Evolutionary conservation across 1,140 invertebrate species (phyloP), one percentile per base, ranked within the genome.

Genomic region (Trypoxylus dichotomus): DNA sequence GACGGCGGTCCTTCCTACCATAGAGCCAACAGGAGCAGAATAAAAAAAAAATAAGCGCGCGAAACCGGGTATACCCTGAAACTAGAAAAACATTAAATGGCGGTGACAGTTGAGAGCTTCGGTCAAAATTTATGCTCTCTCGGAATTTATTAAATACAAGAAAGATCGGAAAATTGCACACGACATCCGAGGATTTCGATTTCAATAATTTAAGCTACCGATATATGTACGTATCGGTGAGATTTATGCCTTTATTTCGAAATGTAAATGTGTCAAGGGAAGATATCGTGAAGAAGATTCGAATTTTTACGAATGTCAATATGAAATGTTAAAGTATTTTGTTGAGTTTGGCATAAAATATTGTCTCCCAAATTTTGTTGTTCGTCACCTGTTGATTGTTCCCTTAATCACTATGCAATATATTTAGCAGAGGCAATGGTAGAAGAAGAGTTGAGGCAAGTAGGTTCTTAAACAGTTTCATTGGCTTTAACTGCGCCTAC

Each of bases 61-160:
- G 19, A 68, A 68, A 68, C 24, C 60, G 60, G 60, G 21, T 21
- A 68, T 10, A 24, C 60, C 24, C 27, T 15, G 60, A 68, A 68
- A 68, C 60, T 68, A 68, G 25, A 68, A 68, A 68, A 68, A 68
- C 24, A 68, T 68, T 24, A 29, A 68, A 68, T 68, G 60, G 24
- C 60, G 60, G 25, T 68, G 60, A 68, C 60, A 68, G 60, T 68
- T 29, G 60, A 68, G 60, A 29, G 60, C 60, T 25, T 29, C 60
- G 60, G 27, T 68, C 24, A 24, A 24, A 68, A 68, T 68, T 68
- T 68, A 68, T 68, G 24, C 19, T 24, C 60, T 68, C 60, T 68
- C 60, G 60, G 24, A 68, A 68, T 68, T 68, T 68, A 68, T 68
- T 68, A 29, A 68, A 68, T 68, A 68, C 60, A 68, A 68, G 21